Percentiles rank a stretch among this genome's conserved stretches.
Evolutionary conservation across 37 sponge, comb jelly and placozoan species (phyloP).

Genomic region (Chondrosia reniformis): DNA sequence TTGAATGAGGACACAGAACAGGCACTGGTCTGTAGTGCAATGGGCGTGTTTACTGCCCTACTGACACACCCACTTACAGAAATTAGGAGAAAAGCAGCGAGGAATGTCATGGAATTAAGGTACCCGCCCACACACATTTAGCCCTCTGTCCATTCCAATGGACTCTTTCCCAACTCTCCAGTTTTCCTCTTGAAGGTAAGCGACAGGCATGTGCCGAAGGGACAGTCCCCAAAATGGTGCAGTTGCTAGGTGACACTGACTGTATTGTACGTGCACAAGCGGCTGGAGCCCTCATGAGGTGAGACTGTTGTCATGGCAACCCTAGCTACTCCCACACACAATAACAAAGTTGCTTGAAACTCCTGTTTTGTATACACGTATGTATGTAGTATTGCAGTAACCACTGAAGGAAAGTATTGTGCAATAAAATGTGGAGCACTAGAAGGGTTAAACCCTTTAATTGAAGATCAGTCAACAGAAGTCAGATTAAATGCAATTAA

Average conservation of each 20-base stretch:
- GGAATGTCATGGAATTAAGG: slow-evolving; percentile 80
- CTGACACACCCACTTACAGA: slow-evolving; percentile 40
- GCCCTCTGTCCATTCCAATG: background rate
- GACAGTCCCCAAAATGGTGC: slow-evolving; percentile 55
- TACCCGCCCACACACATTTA: background rate
- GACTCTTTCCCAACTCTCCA: background rate
- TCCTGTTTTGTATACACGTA: background rate
- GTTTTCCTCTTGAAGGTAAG: slow-evolving; percentile 81
- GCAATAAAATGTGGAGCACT: slow-evolving; percentile 56
- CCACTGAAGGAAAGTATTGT: slow-evolving; percentile 82
- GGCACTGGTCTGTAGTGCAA: slow-evolving; percentile 64
- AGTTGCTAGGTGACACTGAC: slow-evolving; percentile 56
- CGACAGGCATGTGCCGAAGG: slow-evolving; percentile 38
- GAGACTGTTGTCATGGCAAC: background rate
- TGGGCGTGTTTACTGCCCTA: slow-evolving; percentile 49
- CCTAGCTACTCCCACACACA: background rate
- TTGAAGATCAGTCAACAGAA: slow-evolving; percentile 61
- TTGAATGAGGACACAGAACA: slow-evolving; percentile 65
- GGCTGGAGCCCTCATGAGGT: slow-evolving; percentile 91
- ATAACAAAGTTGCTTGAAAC: background rate
- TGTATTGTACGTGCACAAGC: slow-evolving; percentile 62
- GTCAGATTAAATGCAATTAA: slow-evolving; percentile 82
- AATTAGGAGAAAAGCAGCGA: slow-evolving; percentile 83
- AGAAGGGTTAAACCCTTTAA: slow-evolving; percentile 44
- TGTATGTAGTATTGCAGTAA: slow-evolving; percentile 86